These are phyloP conservation scores for Trichonephila clavata DNA, from an alignment of 1,140 invertebrate genomes.

Conservation along the genomic window DNA sequence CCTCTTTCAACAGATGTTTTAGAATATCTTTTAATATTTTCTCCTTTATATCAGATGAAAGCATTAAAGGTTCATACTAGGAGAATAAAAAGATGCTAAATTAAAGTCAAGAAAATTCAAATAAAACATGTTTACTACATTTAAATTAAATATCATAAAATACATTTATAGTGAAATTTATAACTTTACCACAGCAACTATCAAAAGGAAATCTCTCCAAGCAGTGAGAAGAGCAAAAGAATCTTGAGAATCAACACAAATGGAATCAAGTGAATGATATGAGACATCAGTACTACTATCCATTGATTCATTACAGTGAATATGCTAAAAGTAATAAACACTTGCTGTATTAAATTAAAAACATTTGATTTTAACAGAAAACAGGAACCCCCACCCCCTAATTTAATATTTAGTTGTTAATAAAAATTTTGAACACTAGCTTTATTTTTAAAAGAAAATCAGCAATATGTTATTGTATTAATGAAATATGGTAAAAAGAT, in stretches of 20 bases:
- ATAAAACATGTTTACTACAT: neutral
- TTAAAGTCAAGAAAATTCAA: too few relatives aligned
- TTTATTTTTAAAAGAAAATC: too few relatives aligned
- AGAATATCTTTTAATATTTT: constrained; percentile 68
- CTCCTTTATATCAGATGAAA: constrained; percentile 48
- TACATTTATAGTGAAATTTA: neutral
- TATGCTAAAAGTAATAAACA: constrained; percentile 19
- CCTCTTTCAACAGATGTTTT: constrained; percentile 52
- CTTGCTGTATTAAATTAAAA: too few relatives aligned
- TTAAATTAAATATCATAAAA: neutral
- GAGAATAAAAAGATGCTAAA: neutral
- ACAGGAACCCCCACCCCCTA: too few relatives aligned
- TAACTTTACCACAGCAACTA: constrained; percentile 73
- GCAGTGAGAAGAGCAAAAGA: constrained; percentile 70
- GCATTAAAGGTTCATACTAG: constrained; percentile 53
- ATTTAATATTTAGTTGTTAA: too few relatives aligned
- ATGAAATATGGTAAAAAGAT: too few relatives aligned
- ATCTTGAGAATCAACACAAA: constrained; percentile 56
- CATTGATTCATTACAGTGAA: neutral
- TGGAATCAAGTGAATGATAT: neutral
- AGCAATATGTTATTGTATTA: too few relatives aligned
- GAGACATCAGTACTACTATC: neutral
- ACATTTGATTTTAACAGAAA: too few relatives aligned
- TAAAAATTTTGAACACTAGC: too few relatives aligned
- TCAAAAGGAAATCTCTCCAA: constrained; percentile 78